Evolutionary conservation across 2,113 vertebrate genomes (phyloP), one percentile per base, ranked within the genome.

Genomic region (Gasterosteus aculeatus): DNA sequence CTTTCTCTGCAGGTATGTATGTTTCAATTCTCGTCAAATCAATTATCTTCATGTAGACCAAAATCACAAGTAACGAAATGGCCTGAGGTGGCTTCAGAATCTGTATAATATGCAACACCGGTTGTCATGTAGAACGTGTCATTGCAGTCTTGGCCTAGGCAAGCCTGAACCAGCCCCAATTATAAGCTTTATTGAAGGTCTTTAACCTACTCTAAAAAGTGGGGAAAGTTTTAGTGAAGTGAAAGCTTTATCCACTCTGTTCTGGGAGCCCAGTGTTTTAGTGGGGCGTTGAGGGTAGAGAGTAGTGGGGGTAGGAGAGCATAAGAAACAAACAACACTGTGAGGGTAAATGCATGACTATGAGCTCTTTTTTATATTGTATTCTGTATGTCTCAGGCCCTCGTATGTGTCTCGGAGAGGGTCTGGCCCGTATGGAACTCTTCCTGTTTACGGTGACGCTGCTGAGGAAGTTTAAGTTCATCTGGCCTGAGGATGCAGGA

Each of bases 1-100:
- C 81, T 4, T 90, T 91, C 60, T 92, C 87, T 44, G 5, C 33
- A 49, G 86, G 80, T 83, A 80, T 6, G 88, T 89, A 80, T 6
- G 4, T 38, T n/a, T 2, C 54, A 57, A 56, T 57, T 57, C 54
- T 15, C 14, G 54, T 33, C 56, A 57, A 29, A 7, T 31, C 11
- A 33, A 33, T 51, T n/a, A 9, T 51, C 9, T 51, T n/a, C 12
- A 51, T 38, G 35, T 33, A 33, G 47, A 18, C 47, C 47, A 51
- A 51, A n/a, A 19, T n/a, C 19, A 19, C 18, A 51, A 51, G 9
- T 51, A 7, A 46, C 44, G 16, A 15, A 46, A 46, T 54, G 15
- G 14, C 54, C 54, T 57, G 7, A 33, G 49, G 19, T 9, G 19
- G 19, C 19, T 51, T 22, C n/a, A 51, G 18, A n/a, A 19, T n/a